Base-by-base conservation (phyloP, 2,888 invertebrate genomes). In the Hydraecia micacea region DNA sequence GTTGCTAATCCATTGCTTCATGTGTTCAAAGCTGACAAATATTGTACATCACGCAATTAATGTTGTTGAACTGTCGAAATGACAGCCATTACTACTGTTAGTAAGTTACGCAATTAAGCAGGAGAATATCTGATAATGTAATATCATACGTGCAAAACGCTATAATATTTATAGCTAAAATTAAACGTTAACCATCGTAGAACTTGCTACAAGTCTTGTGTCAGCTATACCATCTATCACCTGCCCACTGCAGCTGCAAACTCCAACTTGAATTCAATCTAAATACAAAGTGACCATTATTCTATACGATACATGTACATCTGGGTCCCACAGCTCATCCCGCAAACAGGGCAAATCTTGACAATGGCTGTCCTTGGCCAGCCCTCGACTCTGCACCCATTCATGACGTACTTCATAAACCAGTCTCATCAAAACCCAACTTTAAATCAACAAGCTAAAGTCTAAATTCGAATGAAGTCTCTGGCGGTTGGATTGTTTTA, bases 341-440 rank as follows among this genome's bases (percentile, higher is more conserved):
- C 81, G 82, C 85, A 88, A 87, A 88, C 87, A 79, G 87, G 89
- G 92, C 93, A 94, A 93, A 92, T 93, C 92, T 92, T 89, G 90
- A 96, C 95, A 96, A 95, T 94, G 91, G 87, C 84, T 91, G 96
- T 91, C 96, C 96, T 96, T 96, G 96, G 94, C 87, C 92, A 92
- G 92, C 96, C 96, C 96, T 95, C 94, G 88, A 87, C 91, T 91
- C 88, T 62, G 83, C 87, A 83, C 73, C 87, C 88, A 89, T 89
- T 90, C 87, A 87, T 81, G 71, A 85, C 83, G 81, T 83, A 83
- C 75, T 84, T 84, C 84, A 81, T 75, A 86, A 85, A 71, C 8
- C 60, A 62, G 21, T 52, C 66, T 7, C 79, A 79, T 60, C 80
- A 60, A 92, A 89, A 81, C n/a, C 74, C 83, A 73, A 87, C 92